These are phyloP conservation scores for Morelia viridis DNA, from an alignment of 2,797 vertebrate genomes.

Conservation along the genomic window DNA sequence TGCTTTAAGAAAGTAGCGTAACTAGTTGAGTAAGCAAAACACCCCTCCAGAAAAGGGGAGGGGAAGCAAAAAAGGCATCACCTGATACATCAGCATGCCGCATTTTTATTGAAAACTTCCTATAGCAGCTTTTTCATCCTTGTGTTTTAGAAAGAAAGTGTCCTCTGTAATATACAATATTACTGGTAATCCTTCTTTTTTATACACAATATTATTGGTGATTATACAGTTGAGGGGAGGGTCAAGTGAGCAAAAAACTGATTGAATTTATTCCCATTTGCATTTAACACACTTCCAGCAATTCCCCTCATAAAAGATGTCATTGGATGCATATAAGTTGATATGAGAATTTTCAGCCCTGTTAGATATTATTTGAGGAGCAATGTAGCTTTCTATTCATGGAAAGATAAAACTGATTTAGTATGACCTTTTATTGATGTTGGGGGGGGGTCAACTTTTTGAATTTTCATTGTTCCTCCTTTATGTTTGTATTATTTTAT, in stretches of 20 bases:
- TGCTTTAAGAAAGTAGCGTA: background rate
- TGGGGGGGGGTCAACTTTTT: background rate
- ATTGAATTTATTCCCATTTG: slow-evolving; percentile 18
- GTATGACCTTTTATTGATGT: background rate
- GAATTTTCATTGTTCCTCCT: background rate
- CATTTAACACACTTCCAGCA: slow-evolving; percentile 2
- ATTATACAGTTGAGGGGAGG: slow-evolving; percentile 6
- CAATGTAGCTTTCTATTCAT: background rate
- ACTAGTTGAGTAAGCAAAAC: background rate
- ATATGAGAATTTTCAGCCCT: background rate
- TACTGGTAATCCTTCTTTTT: background rate
- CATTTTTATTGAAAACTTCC: background rate
- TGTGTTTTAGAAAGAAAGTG: background rate
- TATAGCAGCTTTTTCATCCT: background rate
- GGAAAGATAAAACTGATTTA: background rate
- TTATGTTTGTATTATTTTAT: background rate
- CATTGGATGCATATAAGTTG: slow-evolving; percentile 5
- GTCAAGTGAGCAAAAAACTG: background rate
- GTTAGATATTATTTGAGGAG: background rate
- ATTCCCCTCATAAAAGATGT: slow-evolving; percentile 5
- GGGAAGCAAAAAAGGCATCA: background rate
- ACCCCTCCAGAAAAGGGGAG: background rate
- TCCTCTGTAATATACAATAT: background rate
- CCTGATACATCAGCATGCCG: background rate
- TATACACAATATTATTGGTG: background rate